Percentiles rank a stretch among this genome's conserved stretches.
phyloP scores from a whole-genome alignment of 2,797 vertebrate species.

The Gymnoscopelus microlampas region DNA sequence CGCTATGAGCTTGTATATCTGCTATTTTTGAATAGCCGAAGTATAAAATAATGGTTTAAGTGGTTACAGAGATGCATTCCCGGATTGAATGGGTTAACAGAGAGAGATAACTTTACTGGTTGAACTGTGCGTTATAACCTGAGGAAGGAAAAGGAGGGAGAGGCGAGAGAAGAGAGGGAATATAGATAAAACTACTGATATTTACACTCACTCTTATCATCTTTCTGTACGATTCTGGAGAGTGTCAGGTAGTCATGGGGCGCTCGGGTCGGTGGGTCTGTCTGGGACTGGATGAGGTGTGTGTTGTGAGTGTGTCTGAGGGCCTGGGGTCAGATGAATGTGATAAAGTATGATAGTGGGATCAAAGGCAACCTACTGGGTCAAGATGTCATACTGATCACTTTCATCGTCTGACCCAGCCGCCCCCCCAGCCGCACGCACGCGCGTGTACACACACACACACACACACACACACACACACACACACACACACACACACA shows the following conservation, averaged over 20 bases:
- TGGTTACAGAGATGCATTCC: too few species aligned
- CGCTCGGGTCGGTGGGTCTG: too few species aligned
- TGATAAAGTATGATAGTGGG: conserved; percentile 32
- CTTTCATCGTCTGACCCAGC: conserved; percentile 60
- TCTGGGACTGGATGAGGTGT: too few species aligned
- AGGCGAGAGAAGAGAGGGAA: conserved; percentile 2
- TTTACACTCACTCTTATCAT: conserved; percentile 49
- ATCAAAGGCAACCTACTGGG: conserved; percentile 67
- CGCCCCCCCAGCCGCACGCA: conserved; percentile 23
- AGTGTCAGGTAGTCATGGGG: conserved; percentile 24
- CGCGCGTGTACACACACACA: conserved; percentile 13
- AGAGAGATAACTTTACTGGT: conserved; percentile 37
- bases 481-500: conserved; percentile 6
- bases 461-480: conserved; percentile 8
- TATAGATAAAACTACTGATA: conserved; percentile 22
- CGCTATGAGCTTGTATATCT: too few species aligned
- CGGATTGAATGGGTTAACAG: too few species aligned
- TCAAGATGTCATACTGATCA: conserved; percentile 52
- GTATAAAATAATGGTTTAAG: too few species aligned
- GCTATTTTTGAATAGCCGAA: too few species aligned
- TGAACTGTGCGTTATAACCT: conserved; percentile 28
- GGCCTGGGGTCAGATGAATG: too few species aligned
- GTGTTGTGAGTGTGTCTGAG: too few species aligned
- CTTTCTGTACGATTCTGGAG: neutral
- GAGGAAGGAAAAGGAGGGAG: conserved; percentile 11